phyloP scores from a whole-genome alignment of 1,140 invertebrate genomes.

The Drosophila tsacasi region DNA sequence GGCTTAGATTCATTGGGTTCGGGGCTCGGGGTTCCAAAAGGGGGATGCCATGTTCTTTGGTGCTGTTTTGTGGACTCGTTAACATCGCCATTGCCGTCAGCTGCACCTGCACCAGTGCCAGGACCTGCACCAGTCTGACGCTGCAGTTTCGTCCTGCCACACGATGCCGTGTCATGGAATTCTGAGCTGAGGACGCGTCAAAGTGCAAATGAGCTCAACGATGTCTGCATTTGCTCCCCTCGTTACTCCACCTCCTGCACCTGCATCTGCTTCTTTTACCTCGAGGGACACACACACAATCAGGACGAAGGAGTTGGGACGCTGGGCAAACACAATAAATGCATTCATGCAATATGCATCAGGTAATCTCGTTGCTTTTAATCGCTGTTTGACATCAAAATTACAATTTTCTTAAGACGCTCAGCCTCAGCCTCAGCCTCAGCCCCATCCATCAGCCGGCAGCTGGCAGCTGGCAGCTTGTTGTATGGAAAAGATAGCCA shows the following conservation, averaged over 20 bases:
- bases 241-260: neutral
- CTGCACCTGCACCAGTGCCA: conserved; percentile 62
- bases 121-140: conserved; percentile 46
- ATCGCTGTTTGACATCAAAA: conserved; percentile 85
- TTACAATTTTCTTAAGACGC: conserved; percentile 80
- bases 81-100: conserved; percentile 78
- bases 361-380: conserved; percentile 85
- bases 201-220: conserved; percentile 78
- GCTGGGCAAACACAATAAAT: conserved; percentile 71
- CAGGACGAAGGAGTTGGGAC: conserved; percentile 22
- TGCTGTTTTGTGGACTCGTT: conserved; percentile 72
- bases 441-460: conserved; percentile 9
- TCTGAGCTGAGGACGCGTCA: conserved; percentile 60
- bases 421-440: conserved; percentile 3
- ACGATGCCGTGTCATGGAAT: conserved; percentile 52
- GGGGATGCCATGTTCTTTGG: conserved; percentile 15
- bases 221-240: conserved; percentile 47
- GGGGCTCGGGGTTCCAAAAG: neutral
- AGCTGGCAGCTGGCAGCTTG: neutral
- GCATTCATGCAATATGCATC: conserved; percentile 81
- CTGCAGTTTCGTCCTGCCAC: conserved; percentile 50
- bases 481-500: conserved; percentile 31
- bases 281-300: neutral
- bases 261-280: neutral
- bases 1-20: neutral